Conservation (phyloP, 2,888 invertebrate genomes). For the Drosophila pseudotakahashii region DNA sequence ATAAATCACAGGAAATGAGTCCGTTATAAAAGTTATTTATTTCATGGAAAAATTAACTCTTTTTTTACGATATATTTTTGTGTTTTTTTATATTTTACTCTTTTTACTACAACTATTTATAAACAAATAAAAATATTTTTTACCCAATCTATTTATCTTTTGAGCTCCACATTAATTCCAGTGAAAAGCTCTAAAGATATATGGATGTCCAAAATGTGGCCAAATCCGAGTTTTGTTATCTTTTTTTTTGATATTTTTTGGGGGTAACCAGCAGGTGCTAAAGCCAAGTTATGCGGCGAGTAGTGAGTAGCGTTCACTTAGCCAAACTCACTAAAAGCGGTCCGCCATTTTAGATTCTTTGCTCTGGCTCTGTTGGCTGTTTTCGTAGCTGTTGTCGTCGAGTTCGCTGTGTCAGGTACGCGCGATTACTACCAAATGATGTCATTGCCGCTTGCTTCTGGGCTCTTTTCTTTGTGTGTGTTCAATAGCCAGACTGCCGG, state of each 20-base stretch:
- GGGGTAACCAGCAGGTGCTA: constrained; percentile 26
- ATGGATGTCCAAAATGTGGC: constrained; percentile 9
- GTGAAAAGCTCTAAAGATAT: not conserved
- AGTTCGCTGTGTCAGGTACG: constrained; percentile 47
- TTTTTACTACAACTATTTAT: too few species aligned
- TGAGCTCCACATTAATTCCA: not conserved
- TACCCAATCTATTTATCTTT: not conserved
- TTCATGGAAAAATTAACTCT: too few species aligned
- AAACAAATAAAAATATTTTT: too few species aligned
- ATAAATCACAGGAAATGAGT: too few species aligned
- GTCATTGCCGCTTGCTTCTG: constrained; percentile 61
- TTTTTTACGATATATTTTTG: too few species aligned
- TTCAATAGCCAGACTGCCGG: constrained; percentile 63
- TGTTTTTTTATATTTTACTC: too few species aligned
- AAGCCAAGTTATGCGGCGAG: constrained; percentile 12
- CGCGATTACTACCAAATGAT: constrained; percentile 63
- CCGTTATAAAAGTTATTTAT: too few species aligned
- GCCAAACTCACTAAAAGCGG: constrained; percentile 38
- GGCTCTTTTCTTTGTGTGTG: constrained; percentile 42
- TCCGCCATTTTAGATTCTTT: constrained; percentile 64
- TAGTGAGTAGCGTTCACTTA: constrained; percentile 34
- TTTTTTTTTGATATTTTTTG: not conserved
- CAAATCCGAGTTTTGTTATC: constrained; percentile 19
- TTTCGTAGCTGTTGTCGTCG: constrained; percentile 36
- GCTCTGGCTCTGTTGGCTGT: constrained; percentile 34